These are phyloP conservation scores for Brachionus calyciflorus DNA, from an alignment of 1,140 invertebrate genomes.

Conservation along the genomic window DNA sequence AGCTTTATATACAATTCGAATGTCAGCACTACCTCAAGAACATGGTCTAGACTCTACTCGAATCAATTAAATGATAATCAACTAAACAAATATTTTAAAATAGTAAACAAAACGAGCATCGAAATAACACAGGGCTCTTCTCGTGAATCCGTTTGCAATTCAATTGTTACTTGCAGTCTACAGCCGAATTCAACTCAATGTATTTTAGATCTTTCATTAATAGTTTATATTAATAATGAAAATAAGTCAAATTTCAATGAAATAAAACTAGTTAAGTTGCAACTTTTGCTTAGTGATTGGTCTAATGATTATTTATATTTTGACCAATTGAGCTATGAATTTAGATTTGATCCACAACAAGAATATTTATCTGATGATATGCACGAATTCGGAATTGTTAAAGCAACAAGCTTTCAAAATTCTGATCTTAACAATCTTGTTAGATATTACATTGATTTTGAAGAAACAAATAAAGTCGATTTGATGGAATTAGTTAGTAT, in stretches of 20 bases:
- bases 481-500: background rate
- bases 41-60: background rate
- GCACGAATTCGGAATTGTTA: background rate
- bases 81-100: background rate
- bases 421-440: background rate
- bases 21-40: background rate
- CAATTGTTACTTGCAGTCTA: background rate
- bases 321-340: background rate
- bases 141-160: background rate
- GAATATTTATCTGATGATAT: background rate
- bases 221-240: slow-evolving; percentile 2
- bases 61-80: background rate
- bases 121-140: background rate
- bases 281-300: background rate
- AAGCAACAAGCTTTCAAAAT: background rate
- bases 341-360: background rate
- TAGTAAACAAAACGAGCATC: background rate
- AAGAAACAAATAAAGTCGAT: background rate
- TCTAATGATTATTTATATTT: background rate
- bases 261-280: background rate
- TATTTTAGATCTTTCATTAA: background rate
- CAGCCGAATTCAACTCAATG: background rate
- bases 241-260: slow-evolving; percentile 19
- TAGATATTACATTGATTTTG: background rate
- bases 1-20: background rate